These are phyloP conservation scores for Nesidiocoris tenuis DNA, from an alignment of 2,888 invertebrate genomes.

Conservation along the genomic window DNA sequence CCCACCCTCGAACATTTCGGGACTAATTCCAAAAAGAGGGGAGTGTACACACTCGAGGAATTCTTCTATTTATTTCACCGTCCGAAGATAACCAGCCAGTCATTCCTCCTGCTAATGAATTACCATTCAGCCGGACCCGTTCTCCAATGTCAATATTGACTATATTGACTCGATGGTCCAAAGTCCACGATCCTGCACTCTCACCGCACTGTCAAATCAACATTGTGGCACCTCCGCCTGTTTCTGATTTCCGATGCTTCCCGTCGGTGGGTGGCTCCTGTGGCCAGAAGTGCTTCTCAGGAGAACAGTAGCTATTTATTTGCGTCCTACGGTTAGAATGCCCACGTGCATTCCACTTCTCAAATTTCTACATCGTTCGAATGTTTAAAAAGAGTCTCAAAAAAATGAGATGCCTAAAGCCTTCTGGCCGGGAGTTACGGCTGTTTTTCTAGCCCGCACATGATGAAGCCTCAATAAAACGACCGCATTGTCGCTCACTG, in stretches of 20 bases:
- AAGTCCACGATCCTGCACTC: conserved; percentile 15
- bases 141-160: conserved; percentile 33
- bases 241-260: not conserved
- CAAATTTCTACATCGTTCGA: conserved; percentile 6
- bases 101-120: conserved; percentile 46
- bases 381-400: conserved; percentile 38
- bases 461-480: not conserved
- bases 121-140: conserved; percentile 37
- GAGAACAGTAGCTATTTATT: conserved; percentile 42
- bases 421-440: not conserved
- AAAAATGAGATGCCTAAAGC: not conserved
- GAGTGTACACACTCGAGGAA: conserved; percentile 14
- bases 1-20: conserved; percentile 9
- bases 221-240: not conserved
- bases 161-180: conserved; percentile 36
- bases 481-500: not conserved
- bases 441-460: not conserved
- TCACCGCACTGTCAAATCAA: conserved; percentile 2
- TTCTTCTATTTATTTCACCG: not conserved
- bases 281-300: not conserved
- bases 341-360: not conserved
- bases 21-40: conserved; percentile 34
- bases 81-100: conserved; percentile 27
- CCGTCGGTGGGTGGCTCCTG: not conserved
- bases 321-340: conserved; percentile 2